A percentile compares a stretch with the other conserved stretches of the same genome.
Evolutionary conservation across 53 echinoderm and acorn worm genomes (phyloP).

Genomic region (Apostichopus leukothele): DNA sequence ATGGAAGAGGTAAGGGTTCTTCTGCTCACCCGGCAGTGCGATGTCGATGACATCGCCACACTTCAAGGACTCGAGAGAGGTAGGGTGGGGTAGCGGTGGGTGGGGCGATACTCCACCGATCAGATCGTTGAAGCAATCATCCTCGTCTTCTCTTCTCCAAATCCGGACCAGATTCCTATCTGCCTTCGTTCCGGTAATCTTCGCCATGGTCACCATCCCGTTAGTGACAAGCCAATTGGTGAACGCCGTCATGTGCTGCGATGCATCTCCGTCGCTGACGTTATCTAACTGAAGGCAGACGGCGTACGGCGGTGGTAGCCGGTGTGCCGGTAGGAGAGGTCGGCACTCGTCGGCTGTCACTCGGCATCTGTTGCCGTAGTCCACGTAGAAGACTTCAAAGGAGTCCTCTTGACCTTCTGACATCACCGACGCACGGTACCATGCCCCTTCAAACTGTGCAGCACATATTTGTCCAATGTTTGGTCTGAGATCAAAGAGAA

Average conservation of each 20-base stretch:
- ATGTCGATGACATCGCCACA: constrained; percentile 19
- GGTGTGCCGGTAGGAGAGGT: background rate
- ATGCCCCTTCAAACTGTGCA: background rate
- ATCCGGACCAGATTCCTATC: constrained; percentile 18
- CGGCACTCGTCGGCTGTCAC: constrained; percentile 7
- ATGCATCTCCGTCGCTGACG: background rate
- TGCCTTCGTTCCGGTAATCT: background rate
- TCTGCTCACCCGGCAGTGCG: background rate
- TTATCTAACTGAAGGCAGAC: constrained; percentile 5
- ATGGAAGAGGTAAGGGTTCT: constrained; percentile 25
- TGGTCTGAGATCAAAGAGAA: background rate
- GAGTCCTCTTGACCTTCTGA: background rate
- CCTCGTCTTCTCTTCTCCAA: background rate
- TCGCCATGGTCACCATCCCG: background rate
- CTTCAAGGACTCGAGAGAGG: background rate
- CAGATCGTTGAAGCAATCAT: constrained; percentile 12
- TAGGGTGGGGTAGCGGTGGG: background rate
- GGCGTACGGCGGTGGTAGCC: background rate
- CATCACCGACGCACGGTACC: constrained; percentile 23
- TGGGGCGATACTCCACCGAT: background rate
- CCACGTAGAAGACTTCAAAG: constrained; percentile 9
- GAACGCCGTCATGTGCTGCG: background rate
- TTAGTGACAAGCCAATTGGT: background rate
- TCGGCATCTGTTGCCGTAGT: constrained; percentile 16
- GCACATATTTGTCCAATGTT: constrained; percentile 8